These are phyloP conservation scores for Promerops cafer DNA, from an alignment of 2,113 vertebrate species.

Conservation along the genomic window DNA sequence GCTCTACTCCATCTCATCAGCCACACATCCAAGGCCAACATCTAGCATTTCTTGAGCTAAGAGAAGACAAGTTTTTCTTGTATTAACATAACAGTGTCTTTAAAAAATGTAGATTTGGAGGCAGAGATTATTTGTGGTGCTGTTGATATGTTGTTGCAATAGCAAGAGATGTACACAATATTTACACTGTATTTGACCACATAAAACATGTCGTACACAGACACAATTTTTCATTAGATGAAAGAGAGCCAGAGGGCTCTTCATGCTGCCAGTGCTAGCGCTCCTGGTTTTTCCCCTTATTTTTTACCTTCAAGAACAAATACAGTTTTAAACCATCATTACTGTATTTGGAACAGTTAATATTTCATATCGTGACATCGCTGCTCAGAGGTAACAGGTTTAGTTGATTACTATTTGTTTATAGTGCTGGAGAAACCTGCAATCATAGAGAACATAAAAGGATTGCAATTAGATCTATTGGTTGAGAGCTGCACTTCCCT, in stretches of 20 bases:
- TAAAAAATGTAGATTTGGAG: conserved; percentile 72
- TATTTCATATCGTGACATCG: conserved; percentile 80
- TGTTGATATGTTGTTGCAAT: conserved; percentile 70
- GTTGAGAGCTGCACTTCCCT: conserved; percentile 83
- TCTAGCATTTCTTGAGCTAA: conserved; percentile 19
- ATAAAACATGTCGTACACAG: conserved; percentile 72
- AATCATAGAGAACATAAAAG: conserved; percentile 87
- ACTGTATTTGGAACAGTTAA: conserved; percentile 80
- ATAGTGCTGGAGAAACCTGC: conserved; percentile 88
- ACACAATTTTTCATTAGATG: conserved; percentile 73
- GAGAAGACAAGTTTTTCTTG: conserved; percentile 58
- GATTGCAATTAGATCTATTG: conserved; percentile 92
- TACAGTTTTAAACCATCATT: conserved; percentile 76
- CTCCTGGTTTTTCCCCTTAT: conserved; percentile 62
- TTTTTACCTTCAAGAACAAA: conserved; percentile 77
- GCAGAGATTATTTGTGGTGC: conserved; percentile 70
- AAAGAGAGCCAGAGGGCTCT: conserved; percentile 70
- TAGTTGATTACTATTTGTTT: conserved; percentile 88
- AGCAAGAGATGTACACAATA: conserved; percentile 73
- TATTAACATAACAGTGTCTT: conserved; percentile 71
- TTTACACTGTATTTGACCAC: conserved; percentile 77
- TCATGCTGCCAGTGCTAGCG: conserved; percentile 49
- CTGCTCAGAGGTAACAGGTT: conserved; percentile 83
- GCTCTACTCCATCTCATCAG: background rate
- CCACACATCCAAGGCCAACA: background rate